Evolutionary conservation across 2,888 invertebrate species (phyloP).

Genomic region (Drosophila limbata): DNA sequence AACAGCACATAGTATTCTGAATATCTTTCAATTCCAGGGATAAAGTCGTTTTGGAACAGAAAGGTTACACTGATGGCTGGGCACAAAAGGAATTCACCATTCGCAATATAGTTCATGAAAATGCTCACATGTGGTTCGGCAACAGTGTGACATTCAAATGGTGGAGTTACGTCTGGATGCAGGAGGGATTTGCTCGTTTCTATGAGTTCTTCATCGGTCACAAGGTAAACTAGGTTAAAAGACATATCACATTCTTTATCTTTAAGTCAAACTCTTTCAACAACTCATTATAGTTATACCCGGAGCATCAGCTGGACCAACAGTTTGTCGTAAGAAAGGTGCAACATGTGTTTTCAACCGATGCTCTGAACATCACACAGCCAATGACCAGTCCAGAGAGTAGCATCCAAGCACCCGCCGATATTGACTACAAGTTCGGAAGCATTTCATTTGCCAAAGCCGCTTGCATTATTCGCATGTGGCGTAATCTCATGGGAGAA

Average conservation of each 20-base stretch:
- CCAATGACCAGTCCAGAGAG: slow-evolving; percentile 86
- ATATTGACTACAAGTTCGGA: slow-evolving; percentile 87
- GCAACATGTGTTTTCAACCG: slow-evolving; percentile 87
- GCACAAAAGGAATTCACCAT: slow-evolving; percentile 85
- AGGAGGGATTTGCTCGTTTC: slow-evolving; percentile 89
- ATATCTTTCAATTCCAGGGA: slow-evolving; percentile 52
- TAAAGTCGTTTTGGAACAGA: slow-evolving; percentile 64
- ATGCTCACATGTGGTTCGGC: slow-evolving; percentile 89
- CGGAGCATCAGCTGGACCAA: slow-evolving; percentile 88
- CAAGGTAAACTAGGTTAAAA: slow-evolving; percentile 72
- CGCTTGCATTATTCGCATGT: slow-evolving; percentile 88
- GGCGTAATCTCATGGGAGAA: slow-evolving; percentile 87
- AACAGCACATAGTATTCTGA: background rate
- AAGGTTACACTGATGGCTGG: slow-evolving; percentile 77
- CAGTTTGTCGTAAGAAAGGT: slow-evolving; percentile 90
- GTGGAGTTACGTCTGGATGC: slow-evolving; percentile 88
- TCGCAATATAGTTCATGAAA: slow-evolving; percentile 85
- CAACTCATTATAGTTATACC: slow-evolving; percentile 86
- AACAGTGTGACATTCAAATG: slow-evolving; percentile 86
- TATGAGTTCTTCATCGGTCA: slow-evolving; percentile 88
- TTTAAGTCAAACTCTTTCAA: too few relatives aligned
- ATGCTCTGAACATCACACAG: slow-evolving; percentile 87
- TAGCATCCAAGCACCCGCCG: slow-evolving; percentile 86
- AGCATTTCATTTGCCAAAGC: slow-evolving; percentile 89
- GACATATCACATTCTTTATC: background rate